These are phyloP conservation scores for Leptopilina clavipes DNA, from an alignment of 1,140 invertebrate genomes.

Conservation along the genomic window DNA sequence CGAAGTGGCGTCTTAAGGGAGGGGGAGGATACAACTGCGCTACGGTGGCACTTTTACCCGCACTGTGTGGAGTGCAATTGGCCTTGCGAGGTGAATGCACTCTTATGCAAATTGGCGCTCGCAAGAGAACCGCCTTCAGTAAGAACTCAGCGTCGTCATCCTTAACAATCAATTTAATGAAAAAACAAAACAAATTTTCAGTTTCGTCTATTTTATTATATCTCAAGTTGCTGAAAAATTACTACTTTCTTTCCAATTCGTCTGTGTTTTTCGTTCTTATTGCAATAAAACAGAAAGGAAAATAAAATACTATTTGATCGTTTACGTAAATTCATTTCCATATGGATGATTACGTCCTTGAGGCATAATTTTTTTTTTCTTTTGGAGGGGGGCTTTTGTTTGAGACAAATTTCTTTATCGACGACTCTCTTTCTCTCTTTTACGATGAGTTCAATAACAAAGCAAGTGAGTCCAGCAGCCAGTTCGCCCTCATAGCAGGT, in stretches of 20 bases:
- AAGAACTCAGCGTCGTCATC: background rate
- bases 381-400: background rate
- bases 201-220: too few relatives aligned
- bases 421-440: background rate
- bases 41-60: conserved; percentile 32
- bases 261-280: too few relatives aligned
- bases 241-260: too few relatives aligned
- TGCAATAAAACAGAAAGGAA: too few relatives aligned
- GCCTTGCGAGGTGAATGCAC: conserved; percentile 59
- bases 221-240: too few relatives aligned
- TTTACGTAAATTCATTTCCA: background rate
- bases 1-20: conserved; percentile 35
- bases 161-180: background rate
- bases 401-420: conserved; percentile 31
- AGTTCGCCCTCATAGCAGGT: conserved; percentile 1
- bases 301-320: too few relatives aligned
- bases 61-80: conserved; percentile 56
- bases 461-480: conserved; percentile 18
- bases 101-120: conserved; percentile 35
- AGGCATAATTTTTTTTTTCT: conserved; percentile 13
- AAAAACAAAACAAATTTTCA: background rate
- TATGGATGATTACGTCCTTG: background rate
- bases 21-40: conserved; percentile 23
- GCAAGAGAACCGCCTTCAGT: conserved; percentile 15
- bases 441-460: conserved; percentile 23